These are phyloP conservation scores for Brachyistius frenatus DNA, from an alignment of 2,113 vertebrate genomes.

Conservation along the genomic window DNA sequence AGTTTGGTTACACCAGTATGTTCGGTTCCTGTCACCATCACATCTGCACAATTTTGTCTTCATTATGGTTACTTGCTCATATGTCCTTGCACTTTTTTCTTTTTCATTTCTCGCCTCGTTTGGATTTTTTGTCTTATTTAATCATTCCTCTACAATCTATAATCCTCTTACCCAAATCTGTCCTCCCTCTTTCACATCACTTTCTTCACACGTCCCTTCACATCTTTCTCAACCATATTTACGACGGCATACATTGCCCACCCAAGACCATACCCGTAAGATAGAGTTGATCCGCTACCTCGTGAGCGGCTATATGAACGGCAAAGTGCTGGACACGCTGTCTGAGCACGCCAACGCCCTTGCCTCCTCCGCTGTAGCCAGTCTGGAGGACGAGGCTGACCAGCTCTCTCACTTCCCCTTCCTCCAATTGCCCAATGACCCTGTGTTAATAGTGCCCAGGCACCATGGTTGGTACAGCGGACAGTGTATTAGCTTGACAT, in stretches of 20 bases:
- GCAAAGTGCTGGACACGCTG: slow-evolving; percentile 89
- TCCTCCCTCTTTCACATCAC: slow-evolving; percentile 48
- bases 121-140: slow-evolving; percentile 59
- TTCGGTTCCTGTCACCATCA: slow-evolving; percentile 20
- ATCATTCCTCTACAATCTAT: slow-evolving; percentile 32
- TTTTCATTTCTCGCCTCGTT: slow-evolving; percentile 70
- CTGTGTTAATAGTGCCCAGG: slow-evolving; percentile 87
- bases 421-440: slow-evolving; percentile 87
- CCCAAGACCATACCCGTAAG: slow-evolving; percentile 92
- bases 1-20: slow-evolving; percentile 1
- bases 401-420: slow-evolving; percentile 90
- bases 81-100: slow-evolving; percentile 62
- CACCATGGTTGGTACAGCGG: slow-evolving; percentile 91
- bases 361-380: slow-evolving; percentile 90
- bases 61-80: slow-evolving; percentile 59
- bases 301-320: slow-evolving; percentile 91
- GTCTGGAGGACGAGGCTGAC: slow-evolving; percentile 90
- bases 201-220: slow-evolving; percentile 4
- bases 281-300: slow-evolving; percentile 93
- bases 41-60: slow-evolving; percentile 23
- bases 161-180: slow-evolving; percentile 58
- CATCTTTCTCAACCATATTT: slow-evolving; percentile 24
- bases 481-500: slow-evolving; percentile 35
- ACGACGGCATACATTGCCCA: slow-evolving; percentile 6
- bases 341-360: slow-evolving; percentile 92